Percentiles rank a stretch among this genome's conserved stretches.
These are phyloP conservation scores for Clarias fuscus DNA, from an alignment of 2,797 vertebrate genomes.

Conservation along the genomic window DNA sequence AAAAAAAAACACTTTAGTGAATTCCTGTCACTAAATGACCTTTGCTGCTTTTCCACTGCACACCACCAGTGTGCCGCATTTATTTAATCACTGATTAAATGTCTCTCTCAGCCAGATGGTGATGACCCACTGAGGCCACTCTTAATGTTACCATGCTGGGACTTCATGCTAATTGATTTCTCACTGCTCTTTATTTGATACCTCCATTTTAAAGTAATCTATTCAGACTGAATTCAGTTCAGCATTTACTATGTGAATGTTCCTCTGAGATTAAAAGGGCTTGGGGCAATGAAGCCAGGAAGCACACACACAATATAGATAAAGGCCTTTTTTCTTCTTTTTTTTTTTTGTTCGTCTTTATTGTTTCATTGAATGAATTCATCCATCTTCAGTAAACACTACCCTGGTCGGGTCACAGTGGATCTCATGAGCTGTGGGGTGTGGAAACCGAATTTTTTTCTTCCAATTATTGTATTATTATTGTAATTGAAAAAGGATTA, in stretches of 20 bases:
- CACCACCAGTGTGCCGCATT: not conserved
- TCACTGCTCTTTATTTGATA: constrained; percentile 6
- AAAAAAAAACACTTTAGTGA: not conserved
- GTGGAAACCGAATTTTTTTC: not conserved
- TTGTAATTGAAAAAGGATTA: not conserved
- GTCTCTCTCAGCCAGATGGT: not conserved
- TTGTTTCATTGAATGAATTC: not conserved
- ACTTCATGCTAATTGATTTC: not conserved
- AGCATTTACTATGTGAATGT: not conserved
- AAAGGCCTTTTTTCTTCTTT: not conserved
- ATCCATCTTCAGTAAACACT: not conserved
- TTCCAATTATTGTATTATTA: not conserved
- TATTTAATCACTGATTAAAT: not conserved
- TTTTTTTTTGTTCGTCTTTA: not conserved
- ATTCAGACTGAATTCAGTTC: not conserved
- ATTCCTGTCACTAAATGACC: not conserved
- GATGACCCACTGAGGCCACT: not conserved
- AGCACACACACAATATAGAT: not conserved
- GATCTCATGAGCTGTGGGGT: not conserved
- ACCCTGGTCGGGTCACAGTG: not conserved
- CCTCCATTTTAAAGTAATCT: not conserved
- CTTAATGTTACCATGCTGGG: not conserved
- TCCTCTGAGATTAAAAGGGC: not conserved
- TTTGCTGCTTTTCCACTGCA: not conserved
- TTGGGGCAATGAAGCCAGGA: not conserved